A percentile compares a stretch with the other conserved stretches of the same genome.
phyloP scores from a whole-genome alignment of 2,888 invertebrate genomes.

The Drosophila hamatofila region DNA sequence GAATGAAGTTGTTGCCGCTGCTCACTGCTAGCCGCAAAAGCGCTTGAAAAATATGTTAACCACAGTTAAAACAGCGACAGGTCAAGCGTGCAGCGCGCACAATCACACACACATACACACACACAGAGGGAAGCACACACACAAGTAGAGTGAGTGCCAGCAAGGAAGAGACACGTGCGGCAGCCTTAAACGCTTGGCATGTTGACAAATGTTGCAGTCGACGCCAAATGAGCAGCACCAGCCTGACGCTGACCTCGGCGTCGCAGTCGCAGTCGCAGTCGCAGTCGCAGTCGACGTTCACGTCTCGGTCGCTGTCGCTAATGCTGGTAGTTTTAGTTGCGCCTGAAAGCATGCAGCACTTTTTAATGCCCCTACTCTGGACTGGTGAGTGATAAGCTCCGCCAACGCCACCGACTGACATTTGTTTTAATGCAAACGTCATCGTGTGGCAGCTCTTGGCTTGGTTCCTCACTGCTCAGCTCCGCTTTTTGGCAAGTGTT shows the following conservation, averaged over 20 bases:
- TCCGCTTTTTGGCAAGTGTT: constrained; percentile 40
- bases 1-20: constrained; percentile 80
- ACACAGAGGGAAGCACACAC: constrained; percentile 24
- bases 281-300: constrained; percentile 11
- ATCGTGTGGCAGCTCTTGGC: constrained; percentile 60
- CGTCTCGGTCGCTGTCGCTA: constrained; percentile 16
- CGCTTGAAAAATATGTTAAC: constrained; percentile 81
- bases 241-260: constrained; percentile 67
- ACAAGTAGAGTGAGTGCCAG: constrained; percentile 23
- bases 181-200: constrained; percentile 76
- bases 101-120: constrained; percentile 25
- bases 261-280: constrained; percentile 23
- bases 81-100: constrained; percentile 71
- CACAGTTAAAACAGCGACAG: constrained; percentile 79
- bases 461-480: constrained; percentile 20
- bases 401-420: constrained; percentile 65
- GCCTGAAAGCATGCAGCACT: constrained; percentile 74
- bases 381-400: constrained; percentile 61
- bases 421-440: constrained; percentile 78
- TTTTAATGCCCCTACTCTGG: constrained; percentile 67
- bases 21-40: constrained; percentile 75
- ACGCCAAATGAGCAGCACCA: constrained; percentile 72
- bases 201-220: constrained; percentile 79
- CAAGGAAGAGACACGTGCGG: constrained; percentile 44
- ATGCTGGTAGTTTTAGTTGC: constrained; percentile 67